phyloP scores from a whole-genome alignment of 2,888 invertebrate species.

The Cyclophora punctaria region DNA sequence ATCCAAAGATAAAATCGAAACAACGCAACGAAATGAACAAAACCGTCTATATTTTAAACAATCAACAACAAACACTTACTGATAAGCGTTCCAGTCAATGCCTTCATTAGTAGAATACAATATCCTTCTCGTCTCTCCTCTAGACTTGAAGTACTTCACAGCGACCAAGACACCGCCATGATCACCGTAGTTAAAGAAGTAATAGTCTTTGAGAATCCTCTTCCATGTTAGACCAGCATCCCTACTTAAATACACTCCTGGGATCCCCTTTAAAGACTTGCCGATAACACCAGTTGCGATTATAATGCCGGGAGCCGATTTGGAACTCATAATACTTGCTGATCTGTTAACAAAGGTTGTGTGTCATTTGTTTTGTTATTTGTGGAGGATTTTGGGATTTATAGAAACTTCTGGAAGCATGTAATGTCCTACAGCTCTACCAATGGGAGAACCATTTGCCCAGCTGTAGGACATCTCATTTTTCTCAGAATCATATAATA shows the following conservation, averaged over 20 bases:
- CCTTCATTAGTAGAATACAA: constrained; percentile 92
- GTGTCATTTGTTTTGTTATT: too few relatives aligned
- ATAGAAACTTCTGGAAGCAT: too few relatives aligned
- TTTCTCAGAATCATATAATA: too few relatives aligned
- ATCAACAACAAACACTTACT: constrained; percentile 42
- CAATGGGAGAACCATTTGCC: too few relatives aligned
- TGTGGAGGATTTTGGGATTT: too few relatives aligned
- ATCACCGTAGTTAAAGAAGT: constrained; percentile 92
- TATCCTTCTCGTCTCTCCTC: constrained; percentile 85
- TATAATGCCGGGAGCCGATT: constrained; percentile 91
- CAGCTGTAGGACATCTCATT: too few relatives aligned
- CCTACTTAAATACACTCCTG: constrained; percentile 78
- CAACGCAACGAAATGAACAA: constrained; percentile 5
- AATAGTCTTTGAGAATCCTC: constrained; percentile 85
- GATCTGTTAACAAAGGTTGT: constrained; percentile 60
- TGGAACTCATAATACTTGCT: constrained; percentile 87
- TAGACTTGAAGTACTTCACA: constrained; percentile 85
- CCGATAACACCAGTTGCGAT: constrained; percentile 81
- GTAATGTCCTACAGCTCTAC: too few relatives aligned
- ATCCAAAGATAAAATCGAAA: not conserved
- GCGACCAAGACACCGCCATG: constrained; percentile 92
- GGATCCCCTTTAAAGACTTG: constrained; percentile 84
- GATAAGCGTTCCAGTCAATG: constrained; percentile 82
- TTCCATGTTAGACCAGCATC: constrained; percentile 78
- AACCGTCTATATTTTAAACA: not conserved